These are phyloP conservation scores for Apantesis nais DNA, from an alignment of 2,888 invertebrate genomes.

Conservation along the genomic window DNA sequence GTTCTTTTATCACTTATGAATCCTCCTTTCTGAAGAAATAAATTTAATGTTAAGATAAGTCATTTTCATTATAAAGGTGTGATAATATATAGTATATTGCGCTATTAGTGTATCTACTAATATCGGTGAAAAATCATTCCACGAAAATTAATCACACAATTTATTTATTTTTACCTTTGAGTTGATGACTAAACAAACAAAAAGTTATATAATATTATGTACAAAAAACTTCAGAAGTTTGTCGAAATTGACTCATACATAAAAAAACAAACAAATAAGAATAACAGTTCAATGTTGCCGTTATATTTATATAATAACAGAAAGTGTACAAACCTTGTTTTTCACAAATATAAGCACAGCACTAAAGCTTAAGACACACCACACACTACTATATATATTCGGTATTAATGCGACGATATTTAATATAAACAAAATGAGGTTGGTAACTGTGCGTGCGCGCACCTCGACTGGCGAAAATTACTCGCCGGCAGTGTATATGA, in stretches of 20 bases:
- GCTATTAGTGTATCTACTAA: not conserved
- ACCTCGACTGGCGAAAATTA: constrained; percentile 53
- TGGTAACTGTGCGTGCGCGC: constrained; percentile 50
- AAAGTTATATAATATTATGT: not conserved
- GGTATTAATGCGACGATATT: constrained; percentile 22
- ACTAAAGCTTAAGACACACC: constrained; percentile 29
- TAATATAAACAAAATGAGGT: constrained; percentile 33
- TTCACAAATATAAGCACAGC: constrained; percentile 25
- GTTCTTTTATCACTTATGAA: too few species aligned
- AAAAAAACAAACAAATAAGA: too few species aligned
- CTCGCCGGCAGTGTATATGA: constrained; percentile 48
- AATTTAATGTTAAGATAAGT: too few species aligned
- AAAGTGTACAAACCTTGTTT: constrained; percentile 12
- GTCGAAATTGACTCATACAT: not conserved
- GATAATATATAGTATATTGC: not conserved
- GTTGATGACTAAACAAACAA: not conserved
- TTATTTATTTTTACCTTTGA: not conserved
- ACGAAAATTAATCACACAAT: not conserved
- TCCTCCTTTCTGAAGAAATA: too few species aligned
- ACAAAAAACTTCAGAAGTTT: not conserved
- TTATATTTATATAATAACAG: not conserved
- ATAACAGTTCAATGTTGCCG: too few species aligned
- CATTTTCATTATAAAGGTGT: not conserved
- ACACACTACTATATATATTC: constrained; percentile 28
- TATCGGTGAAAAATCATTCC: not conserved